phyloP scores from a whole-genome alignment of 2,888 invertebrate genomes.

The Oasisia sp. region DNA sequence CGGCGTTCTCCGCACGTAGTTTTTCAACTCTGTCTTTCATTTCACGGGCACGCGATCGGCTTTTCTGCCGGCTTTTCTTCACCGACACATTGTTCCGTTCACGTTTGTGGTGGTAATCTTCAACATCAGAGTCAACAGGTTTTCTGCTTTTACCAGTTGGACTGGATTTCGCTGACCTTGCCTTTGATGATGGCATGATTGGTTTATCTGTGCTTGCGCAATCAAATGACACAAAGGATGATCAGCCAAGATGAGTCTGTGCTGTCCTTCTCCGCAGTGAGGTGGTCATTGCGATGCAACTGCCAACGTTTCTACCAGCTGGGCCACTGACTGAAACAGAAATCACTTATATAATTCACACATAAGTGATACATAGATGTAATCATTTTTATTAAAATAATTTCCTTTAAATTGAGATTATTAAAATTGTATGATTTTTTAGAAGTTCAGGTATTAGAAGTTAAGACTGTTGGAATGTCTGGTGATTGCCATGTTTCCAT shows the following conservation, averaged over 20 bases:
- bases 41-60: slow-evolving; percentile 76
- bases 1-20: slow-evolving; percentile 89
- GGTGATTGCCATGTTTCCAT: too few species aligned
- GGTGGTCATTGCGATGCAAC: neutral
- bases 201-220: neutral
- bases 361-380: too few species aligned
- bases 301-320: neutral
- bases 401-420: too few species aligned
- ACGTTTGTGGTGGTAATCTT: slow-evolving; percentile 89
- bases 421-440: too few species aligned
- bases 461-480: too few species aligned
- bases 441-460: too few species aligned
- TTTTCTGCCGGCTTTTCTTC: slow-evolving; percentile 91
- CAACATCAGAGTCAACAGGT: slow-evolving; percentile 75
- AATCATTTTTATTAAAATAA: too few species aligned
- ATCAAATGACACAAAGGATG: neutral
- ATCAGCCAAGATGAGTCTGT: neutral
- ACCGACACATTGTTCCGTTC: slow-evolving; percentile 97
- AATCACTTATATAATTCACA: too few species aligned
- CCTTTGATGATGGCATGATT: neutral
- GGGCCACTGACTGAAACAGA: neutral
- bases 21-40: slow-evolving; percentile 94
- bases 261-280: neutral
- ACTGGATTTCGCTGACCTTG: neutral
- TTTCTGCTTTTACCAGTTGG: neutral